Conservation (phyloP, 2,113 vertebrate genomes). For the Murina feae region DNA sequence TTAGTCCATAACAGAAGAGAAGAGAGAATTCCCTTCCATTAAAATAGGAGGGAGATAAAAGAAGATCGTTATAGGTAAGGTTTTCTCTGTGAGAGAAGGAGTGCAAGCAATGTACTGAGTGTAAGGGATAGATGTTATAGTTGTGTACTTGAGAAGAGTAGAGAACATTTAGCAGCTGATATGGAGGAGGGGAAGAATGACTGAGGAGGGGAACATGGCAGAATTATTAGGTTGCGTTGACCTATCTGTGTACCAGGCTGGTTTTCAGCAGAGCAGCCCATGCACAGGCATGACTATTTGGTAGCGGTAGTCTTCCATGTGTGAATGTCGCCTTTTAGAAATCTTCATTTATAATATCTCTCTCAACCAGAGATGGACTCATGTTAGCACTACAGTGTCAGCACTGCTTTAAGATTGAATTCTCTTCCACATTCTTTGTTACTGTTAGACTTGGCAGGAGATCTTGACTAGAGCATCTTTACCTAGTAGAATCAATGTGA, state of each 20-base stretch:
- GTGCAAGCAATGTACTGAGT: neutral
- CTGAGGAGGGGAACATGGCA: neutral
- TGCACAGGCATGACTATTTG: neutral
- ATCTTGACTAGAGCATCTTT: neutral
- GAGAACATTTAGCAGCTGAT: neutral
- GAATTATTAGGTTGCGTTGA: neutral
- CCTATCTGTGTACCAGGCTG: neutral
- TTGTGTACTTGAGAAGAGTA: neutral
- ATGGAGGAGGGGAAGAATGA: neutral
- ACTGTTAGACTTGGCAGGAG: neutral
- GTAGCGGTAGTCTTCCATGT: neutral
- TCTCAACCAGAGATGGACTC: neutral
- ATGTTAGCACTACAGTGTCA: neutral
- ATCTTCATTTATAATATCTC: neutral
- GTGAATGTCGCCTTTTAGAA: neutral
- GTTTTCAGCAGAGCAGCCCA: neutral
- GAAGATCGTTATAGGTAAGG: neutral
- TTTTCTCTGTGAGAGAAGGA: neutral
- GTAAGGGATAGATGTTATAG: neutral
- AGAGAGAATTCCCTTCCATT: neutral
- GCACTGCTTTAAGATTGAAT: neutral
- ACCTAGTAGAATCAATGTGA: neutral
- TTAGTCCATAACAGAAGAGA: neutral
- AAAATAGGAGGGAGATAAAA: neutral
- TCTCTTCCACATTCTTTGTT: neutral